Base-by-base conservation (phyloP, 2,113 vertebrate species). In the Heterocephalus glaber region DNA sequence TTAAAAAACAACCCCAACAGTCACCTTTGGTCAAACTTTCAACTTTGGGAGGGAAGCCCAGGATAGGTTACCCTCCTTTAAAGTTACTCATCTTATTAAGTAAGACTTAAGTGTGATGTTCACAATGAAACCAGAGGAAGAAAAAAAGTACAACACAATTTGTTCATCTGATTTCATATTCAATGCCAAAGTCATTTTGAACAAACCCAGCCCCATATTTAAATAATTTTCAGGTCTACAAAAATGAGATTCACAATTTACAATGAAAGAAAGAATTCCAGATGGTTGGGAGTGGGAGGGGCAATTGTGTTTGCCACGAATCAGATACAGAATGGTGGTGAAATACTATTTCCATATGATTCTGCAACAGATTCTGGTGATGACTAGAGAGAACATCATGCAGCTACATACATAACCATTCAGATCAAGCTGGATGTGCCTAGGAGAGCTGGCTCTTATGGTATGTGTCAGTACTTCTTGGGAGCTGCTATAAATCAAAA, bases 51-150 rank as follows among this genome's bases (percentile, higher is more conserved):
- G 70, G 77, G 38, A 47, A 28, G 17, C 47, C 77, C 77, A 47
- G 68, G 30, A 68, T 58, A 54, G 54, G 11, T 70, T 35, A 9
- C 44, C 68, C 19, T 54, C 33, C 80, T 83, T 87, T 38, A 74
- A 85, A 68, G 86, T 66, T 38, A 65, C 72, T 89, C 77, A 76
- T 52, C 38, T 26, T 47, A 77, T 82, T 24, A 82, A 38, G 65
- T 22, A 35, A 65, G 77, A 66, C 17, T 0, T 8, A 41, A 61
- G 77, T 54, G 8, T 49, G 8, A 26, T 30, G 26, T n/a, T 81
- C 86, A 77, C 20, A 54, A 5, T 56, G 49, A 92, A 95, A 26
- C 74, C 81, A 0, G 68, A 22, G 30, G 56, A 6, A 33, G 22
- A 1, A 52, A 24, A 81, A 89, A 60, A 38, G 47, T 13, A n/a